Conservation (phyloP, 2,888 invertebrate genomes). For the Andrena bicolor region DNA sequence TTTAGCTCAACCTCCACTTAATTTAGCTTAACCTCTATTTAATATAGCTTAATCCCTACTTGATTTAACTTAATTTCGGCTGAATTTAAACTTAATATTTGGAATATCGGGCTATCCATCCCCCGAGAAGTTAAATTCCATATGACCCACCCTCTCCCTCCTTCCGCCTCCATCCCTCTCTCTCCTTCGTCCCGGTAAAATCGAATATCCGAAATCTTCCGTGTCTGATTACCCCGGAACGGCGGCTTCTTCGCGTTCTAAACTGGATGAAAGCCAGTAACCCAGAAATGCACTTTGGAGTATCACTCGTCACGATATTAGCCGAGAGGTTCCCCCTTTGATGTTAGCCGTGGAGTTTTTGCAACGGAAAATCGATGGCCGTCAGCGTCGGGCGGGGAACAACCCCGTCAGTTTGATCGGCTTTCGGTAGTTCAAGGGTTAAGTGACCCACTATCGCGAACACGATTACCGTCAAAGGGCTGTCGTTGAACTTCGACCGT, state of each 20-base stretch:
- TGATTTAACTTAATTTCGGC: too few species aligned
- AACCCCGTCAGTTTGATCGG: constrained; percentile 28
- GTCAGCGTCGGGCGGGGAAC: neutral
- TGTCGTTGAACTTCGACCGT: constrained; percentile 50
- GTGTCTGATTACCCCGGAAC: constrained; percentile 44
- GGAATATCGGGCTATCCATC: neutral
- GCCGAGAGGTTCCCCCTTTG: constrained; percentile 15
- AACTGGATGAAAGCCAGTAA: constrained; percentile 52
- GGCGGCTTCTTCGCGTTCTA: constrained; percentile 24
- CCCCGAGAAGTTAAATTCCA: constrained; percentile 33
- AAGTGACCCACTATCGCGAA: constrained; percentile 29
- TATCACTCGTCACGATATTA: constrained; percentile 5
- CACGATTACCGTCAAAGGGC: constrained; percentile 51
- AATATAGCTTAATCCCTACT: too few species aligned
- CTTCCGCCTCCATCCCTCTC: neutral
- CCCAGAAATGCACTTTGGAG: constrained; percentile 33
- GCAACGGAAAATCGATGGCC: constrained; percentile 17
- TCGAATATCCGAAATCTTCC: constrained; percentile 39
- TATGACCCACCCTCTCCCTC: constrained; percentile 12
- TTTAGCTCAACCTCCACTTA: too few species aligned
- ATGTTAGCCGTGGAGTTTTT: constrained; percentile 21
- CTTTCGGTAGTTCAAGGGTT: constrained; percentile 30
- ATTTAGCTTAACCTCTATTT: too few species aligned
- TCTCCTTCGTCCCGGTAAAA: neutral
- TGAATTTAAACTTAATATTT: neutral